Evolutionary conservation across 2,113 vertebrate genomes (phyloP), one percentile per base, ranked within the genome.

Genomic region (Apeltes quadracus): DNA sequence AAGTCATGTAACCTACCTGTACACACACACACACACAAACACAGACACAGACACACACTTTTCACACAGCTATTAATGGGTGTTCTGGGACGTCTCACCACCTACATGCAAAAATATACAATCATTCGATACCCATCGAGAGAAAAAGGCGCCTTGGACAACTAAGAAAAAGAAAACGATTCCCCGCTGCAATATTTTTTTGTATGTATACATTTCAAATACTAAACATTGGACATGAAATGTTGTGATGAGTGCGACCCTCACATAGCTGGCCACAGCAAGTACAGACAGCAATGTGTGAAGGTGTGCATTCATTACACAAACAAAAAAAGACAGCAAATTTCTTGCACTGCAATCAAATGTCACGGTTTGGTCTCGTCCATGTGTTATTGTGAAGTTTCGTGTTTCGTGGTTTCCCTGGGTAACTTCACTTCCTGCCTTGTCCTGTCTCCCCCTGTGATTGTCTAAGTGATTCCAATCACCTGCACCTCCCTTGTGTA

Each of bases 1-100:
- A 68, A 92, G 93, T 87, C 23, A 29, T 55, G 9, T 27, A 2
- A 53, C 5, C 0, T 46, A 66, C 43, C 1, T 5, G 2, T 5
- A 56, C 29, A 54, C 27, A 51, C 20, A 43, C 16, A 16, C 41
- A 27, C 46, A 36, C 29, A 13, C 64, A 14, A 48, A 23, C 29
- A 36, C 62, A 20, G 22, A 43, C 25, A 20, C 61, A 46, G 9
- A 32, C 44, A 41, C 34, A 54, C 23, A 39, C 56, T 13, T 36
- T 34, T 7, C 55, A n/a, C 18, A n/a, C 34, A 38, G 2, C 10
- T 13, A 36, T 38, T 11, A 1, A 14, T 39, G 34, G 39, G 57
- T 59, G n/a, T 12, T 36, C 20, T 58, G 20, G 18, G 18, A 34
- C n/a, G 32, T 55, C 15, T 1, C 1, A 27, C 53, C 25, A 29